Evolutionary conservation across 2,113 vertebrate species (phyloP), one percentile per base, ranked within the genome.

Genomic region (Aramus guarauna): DNA sequence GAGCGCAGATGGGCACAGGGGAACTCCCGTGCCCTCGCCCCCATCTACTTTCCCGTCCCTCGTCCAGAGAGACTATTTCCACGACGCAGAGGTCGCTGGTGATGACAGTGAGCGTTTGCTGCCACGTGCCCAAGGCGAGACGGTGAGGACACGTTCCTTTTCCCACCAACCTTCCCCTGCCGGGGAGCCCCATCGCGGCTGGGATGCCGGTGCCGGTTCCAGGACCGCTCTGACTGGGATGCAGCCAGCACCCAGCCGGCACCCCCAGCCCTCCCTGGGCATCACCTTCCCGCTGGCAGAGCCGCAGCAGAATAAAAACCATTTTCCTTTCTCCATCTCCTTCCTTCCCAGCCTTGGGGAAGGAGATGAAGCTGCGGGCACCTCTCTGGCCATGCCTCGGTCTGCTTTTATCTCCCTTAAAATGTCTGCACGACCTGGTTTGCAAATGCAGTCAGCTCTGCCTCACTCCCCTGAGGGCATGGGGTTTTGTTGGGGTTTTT

Each of bases 131-230:
- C 39, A 1, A 3, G 30, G 34, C 53, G 7, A 22, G 15, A 1
- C 4, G 0, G 8, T 2, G 62, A 43, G 48, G 30, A 30, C 27
- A 2, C 0, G 0, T 76, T 17, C 47, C 9, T 0, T 74, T 71
- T 74, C n/a, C 56, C 11, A 27, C 47, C 50, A 29, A 1, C 34
- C 4, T 83, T n/a, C 9, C 5, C 48, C 23, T 89, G 47, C 13
- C 2, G 0, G 36, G 73, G 60, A 32, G 29, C 32, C 53, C 75
- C 62, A 32, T 64, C 20, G 0, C 20, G 0, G 0, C 76, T 2
- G 10, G 69, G 82, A 63, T 96, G 85, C 41, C 15, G 52, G 22
- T 74, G 89, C 58, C 12, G 39, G 5, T 80, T 59, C 68, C 41
- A 62, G 82, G 34, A 11, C 21, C 4, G 1, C 67, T 82, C 37